Conservation (phyloP, 2,113 vertebrate genomes). For the Synchiropus splendidus region DNA sequence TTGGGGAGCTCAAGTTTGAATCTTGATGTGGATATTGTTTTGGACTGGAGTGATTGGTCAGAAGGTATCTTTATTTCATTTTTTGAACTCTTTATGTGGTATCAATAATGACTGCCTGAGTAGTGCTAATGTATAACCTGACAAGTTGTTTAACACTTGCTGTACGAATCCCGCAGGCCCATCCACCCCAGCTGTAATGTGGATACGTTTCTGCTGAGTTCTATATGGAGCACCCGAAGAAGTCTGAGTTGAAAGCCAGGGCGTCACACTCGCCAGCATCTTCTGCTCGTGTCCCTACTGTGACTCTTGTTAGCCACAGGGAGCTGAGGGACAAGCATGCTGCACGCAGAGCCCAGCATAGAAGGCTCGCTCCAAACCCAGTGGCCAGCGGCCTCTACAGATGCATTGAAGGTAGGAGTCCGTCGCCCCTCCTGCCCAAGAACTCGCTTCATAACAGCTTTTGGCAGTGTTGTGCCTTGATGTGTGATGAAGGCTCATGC, state of each 20-base stretch:
- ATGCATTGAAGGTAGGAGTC: conserved; percentile 51
- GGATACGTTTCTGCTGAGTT: conserved; percentile 50
- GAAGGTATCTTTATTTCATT: too few species aligned
- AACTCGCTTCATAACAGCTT: conserved; percentile 23
- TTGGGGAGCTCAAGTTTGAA: too few species aligned
- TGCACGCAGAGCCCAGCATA: conserved; percentile 16
- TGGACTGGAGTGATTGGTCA: too few species aligned
- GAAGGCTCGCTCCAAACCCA: conserved; percentile 29
- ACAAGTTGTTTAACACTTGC: too few species aligned
- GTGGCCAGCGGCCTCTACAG: conserved; percentile 31
- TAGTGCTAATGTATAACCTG: too few species aligned
- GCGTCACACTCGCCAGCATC: conserved; percentile 13
- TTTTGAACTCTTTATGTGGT: too few species aligned
- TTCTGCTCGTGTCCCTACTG: conserved; percentile 48
- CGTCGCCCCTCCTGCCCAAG: conserved; percentile 20
- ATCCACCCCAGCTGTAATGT: background rate
- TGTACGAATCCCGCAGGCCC: too few species aligned
- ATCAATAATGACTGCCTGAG: too few species aligned
- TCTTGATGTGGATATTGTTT: too few species aligned
- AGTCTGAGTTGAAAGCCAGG: conserved; percentile 20
- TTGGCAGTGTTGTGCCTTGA: conserved; percentile 29
- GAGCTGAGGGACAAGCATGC: conserved; percentile 26
- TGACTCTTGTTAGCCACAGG: conserved; percentile 59
- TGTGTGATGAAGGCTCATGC: conserved; percentile 44
- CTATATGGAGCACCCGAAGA: conserved; percentile 38